phyloP scores from a whole-genome alignment of 2,113 vertebrate genomes.

The Regulus satrapa region DNA sequence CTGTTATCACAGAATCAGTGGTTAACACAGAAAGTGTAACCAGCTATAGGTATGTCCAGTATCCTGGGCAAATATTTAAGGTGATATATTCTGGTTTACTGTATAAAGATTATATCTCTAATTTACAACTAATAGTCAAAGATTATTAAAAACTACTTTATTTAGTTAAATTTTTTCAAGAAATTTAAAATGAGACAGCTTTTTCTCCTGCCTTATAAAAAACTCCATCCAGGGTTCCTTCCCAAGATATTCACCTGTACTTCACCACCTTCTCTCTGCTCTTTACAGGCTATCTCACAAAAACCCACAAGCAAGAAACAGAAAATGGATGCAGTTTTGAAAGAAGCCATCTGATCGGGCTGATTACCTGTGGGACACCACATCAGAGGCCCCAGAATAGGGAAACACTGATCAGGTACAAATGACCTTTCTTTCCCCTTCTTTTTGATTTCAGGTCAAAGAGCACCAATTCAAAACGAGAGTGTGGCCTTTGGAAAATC shows the following conservation, averaged over 20 bases:
- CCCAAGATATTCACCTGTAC: not conserved
- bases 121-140: not conserved
- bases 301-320: not conserved
- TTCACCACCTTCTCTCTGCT: not conserved
- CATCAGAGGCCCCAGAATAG: not conserved
- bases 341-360: not conserved
- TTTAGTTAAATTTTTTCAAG: not conserved
- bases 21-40: not conserved
- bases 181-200: not conserved
- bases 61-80: not conserved
- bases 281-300: not conserved
- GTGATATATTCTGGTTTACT: not conserved
- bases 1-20: not conserved
- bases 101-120: not conserved
- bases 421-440: not conserved
- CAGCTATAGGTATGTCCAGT: not conserved
- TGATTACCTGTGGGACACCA: not conserved
- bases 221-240: not conserved
- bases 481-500: constrained; percentile 3
- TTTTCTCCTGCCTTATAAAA: not conserved
- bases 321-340: not conserved
- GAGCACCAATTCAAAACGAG: not conserved
- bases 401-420: not conserved
- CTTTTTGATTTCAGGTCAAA: not conserved
- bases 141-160: not conserved